These are phyloP conservation scores for Aphaenogaster floridana DNA, from an alignment of 1,140 invertebrate genomes.

Conservation along the genomic window DNA sequence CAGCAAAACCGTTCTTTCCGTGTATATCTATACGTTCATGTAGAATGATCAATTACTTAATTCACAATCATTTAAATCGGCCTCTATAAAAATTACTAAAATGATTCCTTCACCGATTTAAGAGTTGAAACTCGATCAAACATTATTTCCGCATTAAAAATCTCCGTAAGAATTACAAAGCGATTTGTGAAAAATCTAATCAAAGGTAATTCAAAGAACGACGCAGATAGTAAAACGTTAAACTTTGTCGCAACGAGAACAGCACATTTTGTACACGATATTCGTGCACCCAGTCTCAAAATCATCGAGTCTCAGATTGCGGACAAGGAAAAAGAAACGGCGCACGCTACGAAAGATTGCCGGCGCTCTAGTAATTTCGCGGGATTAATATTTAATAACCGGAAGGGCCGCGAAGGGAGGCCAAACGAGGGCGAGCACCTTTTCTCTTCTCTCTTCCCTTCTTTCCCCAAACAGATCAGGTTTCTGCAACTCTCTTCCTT, in stretches of 20 bases:
- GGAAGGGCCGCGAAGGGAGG: conserved; percentile 68
- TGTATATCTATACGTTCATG: not conserved
- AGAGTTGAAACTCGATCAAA: not conserved
- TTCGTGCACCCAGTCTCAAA: not conserved
- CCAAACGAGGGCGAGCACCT: conserved; percentile 41
- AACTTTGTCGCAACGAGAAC: conserved; percentile 21
- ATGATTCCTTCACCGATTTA: not conserved
- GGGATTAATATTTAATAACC: conserved; percentile 87
- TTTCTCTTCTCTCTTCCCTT: conserved; percentile 6
- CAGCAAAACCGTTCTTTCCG: no score
- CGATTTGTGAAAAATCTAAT: not conserved
- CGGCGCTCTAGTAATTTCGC: conserved; percentile 83
- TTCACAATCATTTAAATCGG: not conserved
- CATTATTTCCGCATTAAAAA: not conserved
- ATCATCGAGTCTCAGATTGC: conserved; percentile 79
- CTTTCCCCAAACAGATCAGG: conserved; percentile 24
- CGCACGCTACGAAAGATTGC: conserved; percentile 80
- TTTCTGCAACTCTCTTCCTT: not conserved
- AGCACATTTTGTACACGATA: not conserved
- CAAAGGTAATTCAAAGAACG: not conserved
- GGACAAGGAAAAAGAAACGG: conserved; percentile 74
- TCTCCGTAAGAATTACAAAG: not conserved
- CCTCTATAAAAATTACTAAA: not conserved
- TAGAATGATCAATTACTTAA: conserved; percentile 2
- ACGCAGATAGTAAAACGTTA: not conserved